Percentiles rank a stretch among this genome's conserved stretches.
Conservation (phyloP, 2,113 vertebrate species). For the Varanus komodoensis region DNA sequence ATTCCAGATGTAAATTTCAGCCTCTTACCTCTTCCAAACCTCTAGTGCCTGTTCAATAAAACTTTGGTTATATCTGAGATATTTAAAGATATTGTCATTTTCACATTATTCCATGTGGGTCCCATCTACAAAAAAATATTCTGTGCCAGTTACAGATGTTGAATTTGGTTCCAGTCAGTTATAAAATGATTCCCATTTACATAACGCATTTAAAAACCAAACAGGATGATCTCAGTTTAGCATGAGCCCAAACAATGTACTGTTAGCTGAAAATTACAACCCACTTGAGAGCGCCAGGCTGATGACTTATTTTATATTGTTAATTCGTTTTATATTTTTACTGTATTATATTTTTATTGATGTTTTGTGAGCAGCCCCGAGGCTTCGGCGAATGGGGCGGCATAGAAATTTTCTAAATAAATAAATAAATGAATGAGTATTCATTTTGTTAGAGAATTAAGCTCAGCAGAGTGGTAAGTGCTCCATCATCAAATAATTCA, state of each 20-base stretch:
- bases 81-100: not conserved
- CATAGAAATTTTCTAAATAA: too few species aligned
- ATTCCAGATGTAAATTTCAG: not conserved
- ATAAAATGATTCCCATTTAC: not conserved
- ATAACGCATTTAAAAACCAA: not conserved
- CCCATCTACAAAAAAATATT: not conserved
- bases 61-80: not conserved
- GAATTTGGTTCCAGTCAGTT: not conserved
- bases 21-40: not conserved
- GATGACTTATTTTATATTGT: too few species aligned
- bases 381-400: too few species aligned
- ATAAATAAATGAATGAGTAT: too few species aligned
- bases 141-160: not conserved
- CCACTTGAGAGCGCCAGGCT: not conserved
- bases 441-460: slow-evolving; percentile 14
- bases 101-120: not conserved
- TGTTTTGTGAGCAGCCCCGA: too few species aligned
- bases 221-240: not conserved
- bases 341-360: too few species aligned
- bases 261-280: slow-evolving; percentile 3
- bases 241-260: not conserved
- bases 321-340: too few species aligned
- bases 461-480: not conserved
- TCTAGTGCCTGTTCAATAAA: not conserved
- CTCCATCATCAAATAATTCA: slow-evolving; percentile 6